These are phyloP conservation scores for Saccopteryx bilineata DNA, from an alignment of 2,113 vertebrate species.

Conservation along the genomic window DNA sequence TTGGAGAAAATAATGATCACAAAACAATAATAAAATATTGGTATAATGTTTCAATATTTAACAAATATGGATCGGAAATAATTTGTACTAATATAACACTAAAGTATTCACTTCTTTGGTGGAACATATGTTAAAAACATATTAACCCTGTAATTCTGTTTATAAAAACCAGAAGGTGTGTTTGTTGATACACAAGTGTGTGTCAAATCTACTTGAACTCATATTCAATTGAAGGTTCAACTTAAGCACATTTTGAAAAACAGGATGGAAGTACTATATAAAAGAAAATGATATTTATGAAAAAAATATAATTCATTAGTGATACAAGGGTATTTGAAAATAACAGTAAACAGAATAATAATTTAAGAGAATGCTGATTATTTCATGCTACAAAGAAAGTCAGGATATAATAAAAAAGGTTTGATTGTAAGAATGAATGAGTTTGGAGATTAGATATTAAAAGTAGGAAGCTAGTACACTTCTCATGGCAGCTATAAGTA, in stretches of 20 bases:
- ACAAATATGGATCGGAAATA: neutral
- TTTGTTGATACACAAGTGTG: neutral
- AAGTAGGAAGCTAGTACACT: neutral
- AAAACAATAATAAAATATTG: neutral
- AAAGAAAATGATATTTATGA: neutral
- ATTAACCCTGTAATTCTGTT: neutral
- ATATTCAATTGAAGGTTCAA: neutral
- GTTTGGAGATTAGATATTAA: neutral
- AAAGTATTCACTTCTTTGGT: neutral
- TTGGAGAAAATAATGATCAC: neutral
- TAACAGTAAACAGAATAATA: neutral
- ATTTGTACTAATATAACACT: neutral
- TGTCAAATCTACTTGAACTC: neutral
- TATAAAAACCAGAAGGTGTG: neutral
- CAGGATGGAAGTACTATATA: neutral
- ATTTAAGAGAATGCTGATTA: neutral
- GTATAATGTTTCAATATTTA: neutral
- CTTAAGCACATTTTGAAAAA: neutral
- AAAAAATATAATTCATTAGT: neutral
- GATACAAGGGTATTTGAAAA: neutral
- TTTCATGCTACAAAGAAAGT: neutral
- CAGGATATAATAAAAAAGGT: constrained; percentile 9
- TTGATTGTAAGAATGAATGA: neutral
- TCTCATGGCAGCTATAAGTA: neutral
- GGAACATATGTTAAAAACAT: neutral